These are phyloP conservation scores for Bombus sylvicola DNA, from an alignment of 1,140 invertebrate genomes.

Conservation along the genomic window DNA sequence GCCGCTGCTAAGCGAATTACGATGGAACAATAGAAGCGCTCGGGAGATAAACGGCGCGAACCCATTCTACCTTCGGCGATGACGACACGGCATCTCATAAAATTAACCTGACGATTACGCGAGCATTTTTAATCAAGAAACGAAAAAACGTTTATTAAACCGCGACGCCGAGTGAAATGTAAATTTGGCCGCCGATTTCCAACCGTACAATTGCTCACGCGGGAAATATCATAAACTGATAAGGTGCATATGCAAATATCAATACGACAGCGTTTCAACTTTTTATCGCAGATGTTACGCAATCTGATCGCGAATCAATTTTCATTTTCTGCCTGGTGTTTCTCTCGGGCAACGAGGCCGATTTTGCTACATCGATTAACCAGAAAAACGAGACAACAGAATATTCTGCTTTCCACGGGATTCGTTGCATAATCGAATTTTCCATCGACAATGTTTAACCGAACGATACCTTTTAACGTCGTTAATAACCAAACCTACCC, in stretches of 20 bases:
- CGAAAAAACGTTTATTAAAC: background rate
- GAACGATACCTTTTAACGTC: background rate
- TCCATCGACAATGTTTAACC: too few relatives aligned
- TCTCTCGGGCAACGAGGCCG: background rate
- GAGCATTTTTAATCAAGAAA: conserved; percentile 18
- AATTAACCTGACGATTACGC: conserved; percentile 12
- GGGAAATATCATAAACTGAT: conserved; percentile 31
- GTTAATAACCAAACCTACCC: background rate
- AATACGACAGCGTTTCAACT: background rate
- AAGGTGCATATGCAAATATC: conserved; percentile 31
- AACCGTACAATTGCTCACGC: background rate
- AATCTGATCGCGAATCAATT: conserved; percentile 19
- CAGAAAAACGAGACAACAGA: background rate
- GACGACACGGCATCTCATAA: background rate
- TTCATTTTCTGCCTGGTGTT: conserved; percentile 3
- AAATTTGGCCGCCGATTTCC: background rate
- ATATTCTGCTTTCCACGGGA: background rate
- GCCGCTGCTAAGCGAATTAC: conserved; percentile 33
- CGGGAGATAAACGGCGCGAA: background rate
- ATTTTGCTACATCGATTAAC: background rate
- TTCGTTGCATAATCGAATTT: background rate
- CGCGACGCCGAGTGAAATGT: background rate
- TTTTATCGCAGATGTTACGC: conserved; percentile 1
- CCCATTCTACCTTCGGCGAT: background rate
- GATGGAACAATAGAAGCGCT: background rate